Conservation (phyloP, 2,113 vertebrate genomes). For the Platysteira castanea region DNA sequence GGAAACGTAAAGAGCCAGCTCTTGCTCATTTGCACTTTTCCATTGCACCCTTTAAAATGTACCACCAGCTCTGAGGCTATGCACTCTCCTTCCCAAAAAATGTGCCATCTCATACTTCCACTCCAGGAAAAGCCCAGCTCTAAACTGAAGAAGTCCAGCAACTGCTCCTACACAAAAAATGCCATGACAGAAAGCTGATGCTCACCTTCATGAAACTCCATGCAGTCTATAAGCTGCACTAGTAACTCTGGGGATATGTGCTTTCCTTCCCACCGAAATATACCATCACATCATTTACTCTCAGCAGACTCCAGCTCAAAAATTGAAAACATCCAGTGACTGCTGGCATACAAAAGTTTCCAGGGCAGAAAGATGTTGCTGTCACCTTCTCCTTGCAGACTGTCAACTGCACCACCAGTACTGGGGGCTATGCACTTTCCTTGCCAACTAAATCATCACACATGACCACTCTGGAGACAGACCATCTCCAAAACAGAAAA, state of each 20-base stretch:
- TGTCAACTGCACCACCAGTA: not conserved
- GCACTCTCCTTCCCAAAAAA: not conserved
- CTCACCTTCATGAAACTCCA: accelerated
- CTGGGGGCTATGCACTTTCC: not conserved
- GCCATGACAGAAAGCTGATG: not conserved
- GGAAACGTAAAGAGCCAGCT: not conserved
- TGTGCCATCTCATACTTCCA: not conserved
- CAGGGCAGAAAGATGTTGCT: not conserved
- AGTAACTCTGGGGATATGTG: not conserved
- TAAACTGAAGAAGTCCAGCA: not conserved
- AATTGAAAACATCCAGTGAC: not conserved
- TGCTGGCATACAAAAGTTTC: not conserved
- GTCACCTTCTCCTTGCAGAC: not conserved
- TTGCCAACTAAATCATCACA: not conserved
- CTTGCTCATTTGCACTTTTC: not conserved
- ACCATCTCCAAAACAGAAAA: not conserved
- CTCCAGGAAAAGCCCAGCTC: not conserved
- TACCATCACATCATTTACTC: not conserved
- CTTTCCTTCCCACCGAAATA: not conserved
- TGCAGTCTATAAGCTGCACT: not conserved
- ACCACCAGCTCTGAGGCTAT: not conserved
- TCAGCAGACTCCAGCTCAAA: not conserved
- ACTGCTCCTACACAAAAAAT: not conserved
- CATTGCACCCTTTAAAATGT: not conserved
- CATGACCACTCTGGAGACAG: not conserved